Evolutionary conservation across 2,113 vertebrate species (phyloP), one percentile per base, ranked within the genome.

Genomic region (Hippoglossus stenolepis): DNA sequence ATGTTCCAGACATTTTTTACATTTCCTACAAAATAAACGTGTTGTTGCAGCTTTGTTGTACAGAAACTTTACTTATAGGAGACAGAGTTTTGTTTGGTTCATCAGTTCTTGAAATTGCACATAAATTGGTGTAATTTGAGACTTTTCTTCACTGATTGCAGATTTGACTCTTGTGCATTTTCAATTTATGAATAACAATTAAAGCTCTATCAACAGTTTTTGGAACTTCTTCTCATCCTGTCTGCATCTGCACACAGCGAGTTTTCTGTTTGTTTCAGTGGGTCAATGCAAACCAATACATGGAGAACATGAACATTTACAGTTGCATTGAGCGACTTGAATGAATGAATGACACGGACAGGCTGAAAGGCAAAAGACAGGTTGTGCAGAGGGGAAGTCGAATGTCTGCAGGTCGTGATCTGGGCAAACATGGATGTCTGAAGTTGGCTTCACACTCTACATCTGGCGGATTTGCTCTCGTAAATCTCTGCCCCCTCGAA

Each of bases 391-490:
- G 12, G 12, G 10, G 11, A 54, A 59, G 51, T 11, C 71, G 69
- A 40, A 2, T 80, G 75, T 74, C 65, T 40, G 20, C 56, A 81
- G 87, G 84, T 87, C 63, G 14, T 47, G 79, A 82, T 84, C 80
- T 26, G 7, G 53, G n/a, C 84, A 84, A 75, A 88, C 82, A 79
- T 63, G 62, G 65, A 69, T 21, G 78, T 80, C 73, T 91, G 79
- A 71, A 75, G 43, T 57, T 77, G 49, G 77, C 73, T 70, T 84
- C 70, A 65, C 72, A 75, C 71, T 83, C 73, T 26, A n/a, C 85
- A 79, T 88, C 77, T 82, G 69, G 67, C 0, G 60, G 77, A 85
- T 82, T 80, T 85, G 82, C 87, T 82, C 86, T 82, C 54, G 14
- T 89, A 84, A 87, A 87, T 86, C 73, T 82, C 54, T 60, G 20